Percentiles rank a stretch among this genome's conserved stretches.
These are phyloP conservation scores for Coelopa pilipes DNA, from an alignment of 2,888 invertebrate species.

Conservation along the genomic window DNA sequence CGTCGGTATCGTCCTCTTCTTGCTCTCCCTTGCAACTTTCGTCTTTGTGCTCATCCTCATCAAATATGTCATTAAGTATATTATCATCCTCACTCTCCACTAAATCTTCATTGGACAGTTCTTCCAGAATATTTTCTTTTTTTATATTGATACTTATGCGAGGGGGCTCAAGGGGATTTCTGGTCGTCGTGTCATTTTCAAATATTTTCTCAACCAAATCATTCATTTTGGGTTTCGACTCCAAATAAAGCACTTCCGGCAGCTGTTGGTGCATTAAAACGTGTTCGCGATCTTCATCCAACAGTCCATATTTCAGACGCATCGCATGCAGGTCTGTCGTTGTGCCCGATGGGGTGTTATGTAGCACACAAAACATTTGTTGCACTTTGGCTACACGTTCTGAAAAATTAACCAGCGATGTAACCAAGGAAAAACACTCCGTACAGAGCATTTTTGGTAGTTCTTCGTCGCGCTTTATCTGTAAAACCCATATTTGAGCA, in stretches of 20 bases:
- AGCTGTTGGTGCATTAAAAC: slow-evolving; percentile 40
- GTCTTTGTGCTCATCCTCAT: slow-evolving; percentile 28
- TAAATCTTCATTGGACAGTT: slow-evolving; percentile 30
- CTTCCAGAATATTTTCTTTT: slow-evolving; percentile 37
- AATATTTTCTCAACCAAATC: slow-evolving; percentile 34
- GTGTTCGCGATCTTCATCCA: slow-evolving; percentile 45
- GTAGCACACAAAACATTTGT: slow-evolving; percentile 56
- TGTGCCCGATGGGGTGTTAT: slow-evolving; percentile 33
- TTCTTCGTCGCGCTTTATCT: slow-evolving; percentile 55
- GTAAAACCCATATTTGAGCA: background rate
- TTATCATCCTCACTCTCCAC: slow-evolving; percentile 38
- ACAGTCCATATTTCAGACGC: slow-evolving; percentile 49
- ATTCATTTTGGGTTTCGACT: slow-evolving; percentile 48
- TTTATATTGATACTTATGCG: slow-evolving; percentile 41
- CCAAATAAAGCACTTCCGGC: slow-evolving; percentile 50
- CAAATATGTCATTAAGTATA: slow-evolving; percentile 31
- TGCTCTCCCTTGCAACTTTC: slow-evolving; percentile 13
- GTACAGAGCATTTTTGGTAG: slow-evolving; percentile 58
- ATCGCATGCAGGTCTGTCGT: slow-evolving; percentile 36
- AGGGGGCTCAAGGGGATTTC: slow-evolving; percentile 32
- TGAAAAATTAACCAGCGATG: slow-evolving; percentile 56
- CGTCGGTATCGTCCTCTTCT: background rate
- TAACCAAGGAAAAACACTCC: slow-evolving; percentile 56
- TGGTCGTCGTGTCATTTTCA: slow-evolving; percentile 1
- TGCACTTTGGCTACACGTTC: slow-evolving; percentile 59